phyloP scores from a whole-genome alignment of 2,113 vertebrate species.

The Tachuris rubrigastra region DNA sequence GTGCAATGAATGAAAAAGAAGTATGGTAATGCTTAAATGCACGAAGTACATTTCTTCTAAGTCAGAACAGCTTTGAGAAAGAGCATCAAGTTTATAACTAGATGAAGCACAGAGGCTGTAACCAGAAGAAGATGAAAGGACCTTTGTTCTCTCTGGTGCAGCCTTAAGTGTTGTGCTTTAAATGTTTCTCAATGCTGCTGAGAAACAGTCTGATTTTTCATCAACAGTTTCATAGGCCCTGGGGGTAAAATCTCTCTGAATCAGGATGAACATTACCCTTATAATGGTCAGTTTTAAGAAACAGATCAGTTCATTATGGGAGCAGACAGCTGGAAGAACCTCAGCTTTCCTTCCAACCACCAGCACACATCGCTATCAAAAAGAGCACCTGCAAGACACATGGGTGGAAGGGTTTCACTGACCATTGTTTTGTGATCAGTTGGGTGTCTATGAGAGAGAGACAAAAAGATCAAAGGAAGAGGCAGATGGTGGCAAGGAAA shows the following conservation, averaged over 20 bases:
- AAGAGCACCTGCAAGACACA: constrained; percentile 41
- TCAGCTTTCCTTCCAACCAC: not conserved
- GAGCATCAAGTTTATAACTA: not conserved
- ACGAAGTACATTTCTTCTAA: not conserved
- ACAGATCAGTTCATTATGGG: not conserved
- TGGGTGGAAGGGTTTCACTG: constrained; percentile 1
- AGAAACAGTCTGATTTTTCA: not conserved
- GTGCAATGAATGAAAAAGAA: not conserved
- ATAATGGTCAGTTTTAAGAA: not conserved
- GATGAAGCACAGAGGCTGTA: not conserved
- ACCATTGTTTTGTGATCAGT: constrained; percentile 31
- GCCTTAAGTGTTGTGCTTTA: not conserved
- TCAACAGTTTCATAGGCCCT: not conserved
- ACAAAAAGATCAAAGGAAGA: constrained; percentile 53
- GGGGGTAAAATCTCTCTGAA: not conserved
- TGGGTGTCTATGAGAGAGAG: constrained; percentile 10
- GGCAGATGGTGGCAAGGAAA: constrained; percentile 37
- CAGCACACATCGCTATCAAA: not conserved
- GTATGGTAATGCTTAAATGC: not conserved
- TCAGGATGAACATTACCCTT: not conserved
- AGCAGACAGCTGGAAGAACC: not conserved
- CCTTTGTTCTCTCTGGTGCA: not conserved
- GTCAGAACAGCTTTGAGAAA: not conserved
- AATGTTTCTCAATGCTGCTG: not conserved
- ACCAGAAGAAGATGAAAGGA: constrained; percentile 26